Base-by-base conservation (phyloP, 2,888 invertebrate genomes). In the Tridacna crocea region DNA sequence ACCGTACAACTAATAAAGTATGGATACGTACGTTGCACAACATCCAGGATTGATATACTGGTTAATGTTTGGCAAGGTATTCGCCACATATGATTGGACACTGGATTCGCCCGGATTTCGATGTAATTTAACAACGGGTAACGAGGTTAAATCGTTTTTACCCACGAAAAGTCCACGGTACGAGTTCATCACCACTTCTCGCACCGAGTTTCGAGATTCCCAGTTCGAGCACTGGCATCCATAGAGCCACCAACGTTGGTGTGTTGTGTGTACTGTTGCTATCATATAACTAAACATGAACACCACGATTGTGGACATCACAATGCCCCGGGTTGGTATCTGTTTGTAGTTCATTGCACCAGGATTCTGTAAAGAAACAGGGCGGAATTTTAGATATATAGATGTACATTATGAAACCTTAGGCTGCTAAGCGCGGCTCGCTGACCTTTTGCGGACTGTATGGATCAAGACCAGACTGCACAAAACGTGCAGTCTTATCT, bases 61-160 rank as follows among this genome's bases (percentile, higher is more conserved):
- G 51, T 87, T 83, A 24, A 87, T 84, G 74, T 87, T 76, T 26
- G 87, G 87, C 24, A 87, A 51, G 0, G 87, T 87, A 36, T 87
- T 87, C 0, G 87, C 82, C n/a, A 87, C 83, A 63, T 87, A 87
- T 0, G 87, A 87, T 58, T 80, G 80, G 36, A 84, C 76, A 60
- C 61, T 81, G 0, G 80, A 68, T 48, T 87, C 87, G 3, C 84
- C 87, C 0, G 84, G 84, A 68, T 87, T 87, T 55, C 79, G 76
- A 51, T 87, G 84, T 22, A 87, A 82, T 72, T 89, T 89, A 0
- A 89, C 87, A 3, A 89, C 87, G 19, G 89, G 89, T 65, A 89
- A 61, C 17, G 76, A 76, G 10, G 46, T 68, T 15, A 89, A 68
- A 55, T 88, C 87, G 61, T 84, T 79, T 36, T 84, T 84, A n/a